Conservation (phyloP, 1,140 invertebrate species). For the Portunus trituberculatus region DNA sequence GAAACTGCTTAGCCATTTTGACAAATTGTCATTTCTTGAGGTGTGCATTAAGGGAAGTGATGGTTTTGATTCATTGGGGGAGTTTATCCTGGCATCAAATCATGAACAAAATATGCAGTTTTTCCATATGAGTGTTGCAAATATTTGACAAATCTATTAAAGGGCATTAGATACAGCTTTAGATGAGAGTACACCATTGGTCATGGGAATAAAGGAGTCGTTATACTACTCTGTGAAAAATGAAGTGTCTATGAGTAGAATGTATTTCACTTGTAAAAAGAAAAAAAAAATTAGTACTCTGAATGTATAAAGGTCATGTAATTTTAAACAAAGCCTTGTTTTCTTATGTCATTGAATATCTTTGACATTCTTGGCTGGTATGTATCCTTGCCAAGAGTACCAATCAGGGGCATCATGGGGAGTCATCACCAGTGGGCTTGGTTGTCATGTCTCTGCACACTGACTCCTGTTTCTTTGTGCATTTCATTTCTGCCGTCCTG, state of each 20-base stretch:
- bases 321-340: background rate
- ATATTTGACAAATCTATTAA: background rate
- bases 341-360: background rate
- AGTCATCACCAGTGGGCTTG: background rate
- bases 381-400: constrained; percentile 1
- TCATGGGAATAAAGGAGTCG: background rate
- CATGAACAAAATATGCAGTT: background rate
- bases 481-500: background rate
- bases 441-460: background rate
- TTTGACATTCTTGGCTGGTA: background rate
- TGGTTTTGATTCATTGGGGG: background rate
- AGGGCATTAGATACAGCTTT: constrained; percentile 50
- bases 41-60: background rate
- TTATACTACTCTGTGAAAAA: background rate
- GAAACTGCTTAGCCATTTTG: background rate
- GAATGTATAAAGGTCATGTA: too few species aligned
- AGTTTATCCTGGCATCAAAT: background rate
- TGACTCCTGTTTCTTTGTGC: background rate
- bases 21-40: background rate
- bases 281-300: background rate
- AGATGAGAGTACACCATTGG: constrained; percentile 6
- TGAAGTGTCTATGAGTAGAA: background rate
- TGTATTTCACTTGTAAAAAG: background rate
- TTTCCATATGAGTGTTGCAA: constrained; percentile 12
- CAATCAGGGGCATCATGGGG: background rate